Percentiles rank a stretch among this genome's conserved stretches.
Conservation (phyloP, 92 coral and sea anemone genomes). For the Blastomussa wellsi region DNA sequence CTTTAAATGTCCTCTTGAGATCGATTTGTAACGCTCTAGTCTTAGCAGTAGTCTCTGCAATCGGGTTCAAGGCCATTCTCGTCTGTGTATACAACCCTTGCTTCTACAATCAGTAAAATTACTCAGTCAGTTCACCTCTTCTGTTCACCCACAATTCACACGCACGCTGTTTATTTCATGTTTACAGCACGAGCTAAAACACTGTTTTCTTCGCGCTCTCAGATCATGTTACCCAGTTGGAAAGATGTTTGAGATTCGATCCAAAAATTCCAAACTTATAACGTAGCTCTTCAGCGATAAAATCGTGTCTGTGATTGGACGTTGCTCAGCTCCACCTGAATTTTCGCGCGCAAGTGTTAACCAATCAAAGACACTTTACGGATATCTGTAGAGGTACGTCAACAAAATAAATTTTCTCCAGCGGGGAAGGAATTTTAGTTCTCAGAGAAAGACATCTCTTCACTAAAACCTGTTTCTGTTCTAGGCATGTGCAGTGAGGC, state of each 20-base stretch:
- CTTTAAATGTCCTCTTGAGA: background rate
- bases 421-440: background rate
- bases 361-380: background rate
- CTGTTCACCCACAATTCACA: background rate
- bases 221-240: background rate
- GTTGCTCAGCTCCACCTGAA: background rate
- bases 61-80: background rate
- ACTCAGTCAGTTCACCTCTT: background rate
- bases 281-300: background rate
- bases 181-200: too few species aligned
- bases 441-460: background rate
- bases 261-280: background rate
- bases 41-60: background rate
- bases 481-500: slow-evolving; percentile 57
- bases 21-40: background rate
- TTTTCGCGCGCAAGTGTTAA: background rate
- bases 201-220: background rate
- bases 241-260: too few species aligned
- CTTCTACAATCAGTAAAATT: background rate
- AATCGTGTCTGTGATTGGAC: background rate
- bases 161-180: background rate
- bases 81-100: background rate
- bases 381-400: too few species aligned
- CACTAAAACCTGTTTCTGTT: background rate
- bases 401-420: too few species aligned